Base-by-base conservation (phyloP, 2,113 vertebrate genomes). In the Hippoglossus stenolepis region DNA sequence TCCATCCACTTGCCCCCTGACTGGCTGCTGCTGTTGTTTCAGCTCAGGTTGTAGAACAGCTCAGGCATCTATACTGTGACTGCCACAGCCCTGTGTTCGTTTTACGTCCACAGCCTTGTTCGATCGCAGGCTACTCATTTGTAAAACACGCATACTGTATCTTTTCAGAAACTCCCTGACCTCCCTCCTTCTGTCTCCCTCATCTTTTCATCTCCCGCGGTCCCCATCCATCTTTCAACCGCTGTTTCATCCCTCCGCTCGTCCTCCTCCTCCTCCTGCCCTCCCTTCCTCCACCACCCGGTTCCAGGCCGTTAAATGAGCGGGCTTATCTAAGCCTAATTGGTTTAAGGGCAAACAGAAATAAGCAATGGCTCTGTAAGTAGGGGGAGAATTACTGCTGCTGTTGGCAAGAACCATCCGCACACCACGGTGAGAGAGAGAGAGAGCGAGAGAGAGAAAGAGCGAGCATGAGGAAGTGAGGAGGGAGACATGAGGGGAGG, bases 331-430 rank as follows among this genome's bases (percentile, higher is more conserved):
- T 81, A 73, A 82, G 90, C 89, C 86, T 92, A 92, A 92, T 90
- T 93, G 91, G 87, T 92, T 93, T 91, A 91, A 93, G 90, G 86
- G 90, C 86, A 92, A 89, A 93, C 86, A 91, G 84, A 90, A 93
- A 92, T 87, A 92, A 92, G 91, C 85, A 85, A 79, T 82, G 86
- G 79, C 80, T 90, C 80, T 75, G 73, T 82, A 80, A 84, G 90
- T 76, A 73, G 80, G 56, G 85, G 80, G 80, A 82, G 86, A 90
- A 92, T 90, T 82, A 90, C 84, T 69, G 77, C 80, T 66, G 77
- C 85, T 80, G 85, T 59, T 84, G 87, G 89, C 73, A 70, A 76
- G 79, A 83, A 80, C 11, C 43, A 51, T 75, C 63, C 31, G n/a
- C 78, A 71, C 65, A 69, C 60, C 82, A 31, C 26, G 0, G 65